A percentile compares a stretch with the other conserved stretches of the same genome.
Conservation (phyloP, 2,888 invertebrate genomes). For the Drosophila anceps region DNA sequence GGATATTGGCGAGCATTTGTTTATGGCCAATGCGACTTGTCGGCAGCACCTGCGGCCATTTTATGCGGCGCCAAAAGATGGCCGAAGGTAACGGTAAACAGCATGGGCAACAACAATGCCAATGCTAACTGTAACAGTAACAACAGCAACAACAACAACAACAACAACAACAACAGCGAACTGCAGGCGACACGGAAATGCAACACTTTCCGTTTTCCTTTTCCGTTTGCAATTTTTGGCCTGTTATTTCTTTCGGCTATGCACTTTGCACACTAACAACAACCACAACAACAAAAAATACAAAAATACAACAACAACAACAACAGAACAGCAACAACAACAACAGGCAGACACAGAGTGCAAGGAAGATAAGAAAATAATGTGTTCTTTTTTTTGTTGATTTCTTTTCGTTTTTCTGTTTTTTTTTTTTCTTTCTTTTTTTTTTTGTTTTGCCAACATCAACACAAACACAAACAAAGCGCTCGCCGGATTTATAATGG, state of each 20-base stretch:
- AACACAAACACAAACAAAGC: slow-evolving; percentile 66
- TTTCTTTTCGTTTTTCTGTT: background rate
- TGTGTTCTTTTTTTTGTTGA: background rate
- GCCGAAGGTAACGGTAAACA: slow-evolving; percentile 18
- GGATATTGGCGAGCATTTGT: slow-evolving; percentile 59
- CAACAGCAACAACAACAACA: slow-evolving; percentile 6
- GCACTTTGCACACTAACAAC: slow-evolving; percentile 57
- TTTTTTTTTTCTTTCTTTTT: background rate
- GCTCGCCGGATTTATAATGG: slow-evolving; percentile 70
- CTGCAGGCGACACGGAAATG: slow-evolving; percentile 63
- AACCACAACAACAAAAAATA: slow-evolving; percentile 32
- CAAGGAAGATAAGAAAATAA: slow-evolving; percentile 2
- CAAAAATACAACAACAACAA: slow-evolving; percentile 30
- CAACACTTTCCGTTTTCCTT: slow-evolving; percentile 73
- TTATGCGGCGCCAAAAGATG: slow-evolving; percentile 46
- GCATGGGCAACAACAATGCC: slow-evolving; percentile 13
- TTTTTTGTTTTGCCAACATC: slow-evolving; percentile 46
- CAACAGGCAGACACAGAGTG: slow-evolving; percentile 17
- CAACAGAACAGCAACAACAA: slow-evolving; percentile 15
- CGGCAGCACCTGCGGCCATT: slow-evolving; percentile 68
- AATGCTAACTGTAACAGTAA: background rate
- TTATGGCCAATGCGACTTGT: slow-evolving; percentile 54
- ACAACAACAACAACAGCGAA: slow-evolving; percentile 15
- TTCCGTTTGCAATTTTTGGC: slow-evolving; percentile 61
- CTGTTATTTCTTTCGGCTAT: slow-evolving; percentile 42